A percentile compares a stretch with the other conserved stretches of the same genome.
Evolutionary conservation across 2,113 vertebrate genomes (phyloP).

Genomic region (Carassius auratus): DNA sequence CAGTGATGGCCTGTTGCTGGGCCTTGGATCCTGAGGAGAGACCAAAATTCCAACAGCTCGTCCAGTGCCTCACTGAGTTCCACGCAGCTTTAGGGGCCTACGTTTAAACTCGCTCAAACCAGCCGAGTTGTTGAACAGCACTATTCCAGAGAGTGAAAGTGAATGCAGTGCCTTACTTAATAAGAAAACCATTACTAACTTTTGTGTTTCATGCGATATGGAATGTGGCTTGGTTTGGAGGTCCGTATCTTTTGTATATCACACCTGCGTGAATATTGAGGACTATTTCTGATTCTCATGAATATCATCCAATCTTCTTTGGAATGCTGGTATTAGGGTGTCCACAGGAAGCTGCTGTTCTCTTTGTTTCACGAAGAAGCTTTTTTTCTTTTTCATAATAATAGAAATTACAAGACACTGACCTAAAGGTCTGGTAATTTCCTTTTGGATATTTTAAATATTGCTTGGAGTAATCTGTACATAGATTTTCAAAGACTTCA

Average conservation of each 20-base stretch:
- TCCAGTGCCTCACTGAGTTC: slow-evolving; percentile 98
- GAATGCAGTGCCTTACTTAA: slow-evolving; percentile 81
- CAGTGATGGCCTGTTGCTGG: slow-evolving; percentile 99
- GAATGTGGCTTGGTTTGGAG: slow-evolving; percentile 41
- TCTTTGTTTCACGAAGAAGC: slow-evolving; percentile 20
- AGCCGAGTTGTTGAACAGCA: slow-evolving; percentile 59
- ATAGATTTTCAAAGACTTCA: slow-evolving; percentile 24
- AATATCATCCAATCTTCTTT: background rate
- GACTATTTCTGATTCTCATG: background rate
- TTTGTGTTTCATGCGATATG: slow-evolving; percentile 65
- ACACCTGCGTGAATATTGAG: slow-evolving; percentile 12
- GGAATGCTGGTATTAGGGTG: slow-evolving; percentile 22
- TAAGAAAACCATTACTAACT: slow-evolving; percentile 61
- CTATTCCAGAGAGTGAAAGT: slow-evolving; percentile 69
- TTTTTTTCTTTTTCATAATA: background rate
- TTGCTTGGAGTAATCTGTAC: slow-evolving; percentile 26
- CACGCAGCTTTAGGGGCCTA: slow-evolving; percentile 95
- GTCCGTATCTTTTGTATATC: slow-evolving; percentile 12
- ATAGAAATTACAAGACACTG: slow-evolving; percentile 9
- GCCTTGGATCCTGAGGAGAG: slow-evolving; percentile 95
- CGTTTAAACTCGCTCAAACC: slow-evolving; percentile 76
- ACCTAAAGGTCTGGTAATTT: background rate
- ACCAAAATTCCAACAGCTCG: slow-evolving; percentile 98
- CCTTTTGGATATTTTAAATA: slow-evolving; percentile 39
- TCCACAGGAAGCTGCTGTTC: slow-evolving; percentile 45